These are phyloP conservation scores for Panagrolaimus sp. DNA, from an alignment of 1,140 invertebrate species.

Conservation along the genomic window DNA sequence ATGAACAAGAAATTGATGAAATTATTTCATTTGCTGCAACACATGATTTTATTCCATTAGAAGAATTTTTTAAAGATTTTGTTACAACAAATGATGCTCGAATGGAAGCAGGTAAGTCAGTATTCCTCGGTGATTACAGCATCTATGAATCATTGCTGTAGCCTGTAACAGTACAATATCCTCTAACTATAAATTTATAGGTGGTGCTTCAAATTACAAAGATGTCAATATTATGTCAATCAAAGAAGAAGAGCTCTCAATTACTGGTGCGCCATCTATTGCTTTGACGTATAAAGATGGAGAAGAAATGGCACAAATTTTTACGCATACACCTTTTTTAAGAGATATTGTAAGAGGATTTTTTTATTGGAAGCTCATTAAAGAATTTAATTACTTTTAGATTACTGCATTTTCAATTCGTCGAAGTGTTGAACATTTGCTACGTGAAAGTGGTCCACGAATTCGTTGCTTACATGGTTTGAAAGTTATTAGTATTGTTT, in stretches of 20 bases:
- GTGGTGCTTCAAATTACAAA: neutral
- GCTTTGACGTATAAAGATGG: constrained; percentile 2
- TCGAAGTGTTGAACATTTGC: neutral
- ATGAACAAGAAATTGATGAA: too few relatives aligned
- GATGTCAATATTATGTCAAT: neutral
- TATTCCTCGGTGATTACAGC: too few relatives aligned
- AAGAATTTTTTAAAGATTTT: neutral
- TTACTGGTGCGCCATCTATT: neutral
- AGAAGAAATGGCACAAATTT: neutral
- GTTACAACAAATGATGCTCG: neutral
- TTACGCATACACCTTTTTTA: neutral
- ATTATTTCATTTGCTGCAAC: too few relatives aligned
- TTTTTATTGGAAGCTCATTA: too few relatives aligned
- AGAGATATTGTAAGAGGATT: neutral
- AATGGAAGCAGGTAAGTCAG: neutral
- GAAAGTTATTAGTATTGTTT: neutral
- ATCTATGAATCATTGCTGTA: too few relatives aligned
- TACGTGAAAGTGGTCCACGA: neutral
- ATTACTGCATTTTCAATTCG: neutral
- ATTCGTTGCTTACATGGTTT: neutral
- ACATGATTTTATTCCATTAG: neutral
- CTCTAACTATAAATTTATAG: too few relatives aligned
- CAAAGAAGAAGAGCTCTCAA: neutral
- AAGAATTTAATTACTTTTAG: neutral
- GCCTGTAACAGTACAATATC: too few relatives aligned